Evolutionary conservation across 2,113 vertebrate genomes (phyloP).

Genomic region (Calidris pugnax): DNA sequence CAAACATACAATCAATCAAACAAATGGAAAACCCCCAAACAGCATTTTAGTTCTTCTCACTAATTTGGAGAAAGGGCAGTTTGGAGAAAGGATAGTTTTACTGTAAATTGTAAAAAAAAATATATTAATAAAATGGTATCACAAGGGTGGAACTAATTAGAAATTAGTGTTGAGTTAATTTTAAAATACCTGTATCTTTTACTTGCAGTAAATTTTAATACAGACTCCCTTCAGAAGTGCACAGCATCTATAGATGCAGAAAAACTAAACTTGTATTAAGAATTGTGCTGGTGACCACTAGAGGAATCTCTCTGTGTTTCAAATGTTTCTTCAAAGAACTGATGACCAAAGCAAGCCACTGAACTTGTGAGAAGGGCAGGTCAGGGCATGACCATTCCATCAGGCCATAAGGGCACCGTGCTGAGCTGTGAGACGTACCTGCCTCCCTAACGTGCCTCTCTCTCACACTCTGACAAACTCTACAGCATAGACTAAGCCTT

Average conservation of each 20-base stretch:
- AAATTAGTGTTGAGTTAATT: background rate
- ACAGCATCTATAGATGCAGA: background rate
- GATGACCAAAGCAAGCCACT: background rate
- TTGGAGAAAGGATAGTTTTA: background rate
- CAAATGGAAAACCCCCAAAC: background rate
- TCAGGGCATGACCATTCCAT: background rate
- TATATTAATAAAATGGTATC: background rate
- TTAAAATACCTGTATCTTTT: background rate
- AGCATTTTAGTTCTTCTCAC: background rate
- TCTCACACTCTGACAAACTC: background rate
- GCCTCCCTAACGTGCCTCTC: no score
- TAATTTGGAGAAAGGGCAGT: background rate
- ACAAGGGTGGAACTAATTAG: background rate
- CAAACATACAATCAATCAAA: background rate
- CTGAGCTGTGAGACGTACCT: fast-evolving
- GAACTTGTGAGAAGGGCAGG: background rate
- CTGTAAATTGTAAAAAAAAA: background rate
- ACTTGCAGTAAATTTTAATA: background rate
- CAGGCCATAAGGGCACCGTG: background rate
- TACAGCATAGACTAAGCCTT: background rate
- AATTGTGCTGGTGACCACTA: background rate
- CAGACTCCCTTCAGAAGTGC: background rate
- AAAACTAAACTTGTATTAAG: background rate
- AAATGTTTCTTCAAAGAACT: background rate
- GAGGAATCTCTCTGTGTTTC: background rate